Conservation (phyloP, 1,140 invertebrate genomes). For the Drosophila lini region DNA sequence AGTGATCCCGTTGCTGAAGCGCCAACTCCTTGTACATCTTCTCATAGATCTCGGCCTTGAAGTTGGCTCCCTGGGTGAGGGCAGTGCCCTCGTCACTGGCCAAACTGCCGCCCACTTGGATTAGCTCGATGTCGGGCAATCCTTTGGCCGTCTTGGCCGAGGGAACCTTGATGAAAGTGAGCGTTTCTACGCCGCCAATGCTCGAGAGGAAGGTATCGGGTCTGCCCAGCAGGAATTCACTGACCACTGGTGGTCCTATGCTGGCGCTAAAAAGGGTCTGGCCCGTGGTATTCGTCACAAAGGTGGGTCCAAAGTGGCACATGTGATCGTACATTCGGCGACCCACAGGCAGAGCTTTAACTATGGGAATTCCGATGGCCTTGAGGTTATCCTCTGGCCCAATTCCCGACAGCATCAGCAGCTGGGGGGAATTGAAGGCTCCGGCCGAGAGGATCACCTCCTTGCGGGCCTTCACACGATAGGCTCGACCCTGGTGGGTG, state of each 20-base stretch:
- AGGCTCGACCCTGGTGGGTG: slow-evolving; percentile 84
- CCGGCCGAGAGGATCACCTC: slow-evolving; percentile 91
- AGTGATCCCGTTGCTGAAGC: slow-evolving; percentile 85
- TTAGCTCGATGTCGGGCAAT: slow-evolving; percentile 88
- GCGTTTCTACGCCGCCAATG: slow-evolving; percentile 87
- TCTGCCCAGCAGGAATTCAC: slow-evolving; percentile 55
- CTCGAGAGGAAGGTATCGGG: slow-evolving; percentile 65
- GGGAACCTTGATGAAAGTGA: slow-evolving; percentile 88
- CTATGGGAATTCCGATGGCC: slow-evolving; percentile 87
- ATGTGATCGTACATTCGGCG: slow-evolving; percentile 90
- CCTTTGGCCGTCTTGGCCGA: slow-evolving; percentile 85
- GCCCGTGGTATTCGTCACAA: slow-evolving; percentile 85
- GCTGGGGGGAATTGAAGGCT: slow-evolving; percentile 89
- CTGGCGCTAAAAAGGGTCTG: slow-evolving; percentile 73
- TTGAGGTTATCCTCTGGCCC: slow-evolving; percentile 89
- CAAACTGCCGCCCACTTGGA: slow-evolving; percentile 86
- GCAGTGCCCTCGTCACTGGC: slow-evolving; percentile 88
- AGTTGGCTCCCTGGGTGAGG: slow-evolving; percentile 85
- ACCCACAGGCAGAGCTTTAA: slow-evolving; percentile 89
- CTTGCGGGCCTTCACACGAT: slow-evolving; percentile 86
- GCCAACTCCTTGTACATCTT: slow-evolving; percentile 87
- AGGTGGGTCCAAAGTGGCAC: slow-evolving; percentile 88
- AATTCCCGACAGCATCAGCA: slow-evolving; percentile 92
- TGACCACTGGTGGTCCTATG: slow-evolving; percentile 64
- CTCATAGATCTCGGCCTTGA: slow-evolving; percentile 87